Evolutionary conservation across 2,888 invertebrate species (phyloP).

Genomic region (Syrista parreyssii): DNA sequence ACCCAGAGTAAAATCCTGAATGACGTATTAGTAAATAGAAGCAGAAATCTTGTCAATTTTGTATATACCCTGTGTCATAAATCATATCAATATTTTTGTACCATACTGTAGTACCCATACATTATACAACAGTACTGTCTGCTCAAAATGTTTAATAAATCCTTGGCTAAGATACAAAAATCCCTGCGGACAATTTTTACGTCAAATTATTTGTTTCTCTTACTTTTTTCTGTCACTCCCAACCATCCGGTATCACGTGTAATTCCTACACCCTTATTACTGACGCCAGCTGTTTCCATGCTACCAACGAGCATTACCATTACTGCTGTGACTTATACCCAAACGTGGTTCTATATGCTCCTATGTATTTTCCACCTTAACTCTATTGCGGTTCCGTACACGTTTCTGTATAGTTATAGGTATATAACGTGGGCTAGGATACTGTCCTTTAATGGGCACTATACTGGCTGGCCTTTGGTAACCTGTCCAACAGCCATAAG

Average conservation of each 20-base stretch:
- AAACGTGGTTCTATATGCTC: not conserved
- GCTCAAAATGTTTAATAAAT: not conserved
- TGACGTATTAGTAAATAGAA: not conserved
- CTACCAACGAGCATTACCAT: not conserved
- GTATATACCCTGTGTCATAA: not conserved
- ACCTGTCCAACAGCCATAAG: slow-evolving; percentile 1
- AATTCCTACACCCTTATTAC: not conserved
- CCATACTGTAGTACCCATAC: too few relatives aligned
- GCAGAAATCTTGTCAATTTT: not conserved
- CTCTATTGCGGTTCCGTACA: not conserved
- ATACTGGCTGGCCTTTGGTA: not conserved
- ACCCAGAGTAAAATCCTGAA: not conserved
- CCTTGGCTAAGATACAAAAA: not conserved
- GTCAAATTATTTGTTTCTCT: not conserved
- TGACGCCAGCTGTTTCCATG: slow-evolving; percentile 2
- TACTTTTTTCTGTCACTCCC: not conserved
- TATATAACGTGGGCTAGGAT: not conserved
- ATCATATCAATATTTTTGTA: too few relatives aligned
- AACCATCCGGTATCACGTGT: not conserved
- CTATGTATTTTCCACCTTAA: not conserved
- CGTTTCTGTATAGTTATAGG: not conserved
- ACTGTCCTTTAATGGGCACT: not conserved
- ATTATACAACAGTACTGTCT: not conserved
- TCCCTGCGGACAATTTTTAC: not conserved
- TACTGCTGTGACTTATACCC: not conserved